Evolutionary conservation across 2,797 vertebrate genomes (phyloP), one percentile per base, ranked within the genome.

Genomic region (Phataginus tetradactyla): DNA sequence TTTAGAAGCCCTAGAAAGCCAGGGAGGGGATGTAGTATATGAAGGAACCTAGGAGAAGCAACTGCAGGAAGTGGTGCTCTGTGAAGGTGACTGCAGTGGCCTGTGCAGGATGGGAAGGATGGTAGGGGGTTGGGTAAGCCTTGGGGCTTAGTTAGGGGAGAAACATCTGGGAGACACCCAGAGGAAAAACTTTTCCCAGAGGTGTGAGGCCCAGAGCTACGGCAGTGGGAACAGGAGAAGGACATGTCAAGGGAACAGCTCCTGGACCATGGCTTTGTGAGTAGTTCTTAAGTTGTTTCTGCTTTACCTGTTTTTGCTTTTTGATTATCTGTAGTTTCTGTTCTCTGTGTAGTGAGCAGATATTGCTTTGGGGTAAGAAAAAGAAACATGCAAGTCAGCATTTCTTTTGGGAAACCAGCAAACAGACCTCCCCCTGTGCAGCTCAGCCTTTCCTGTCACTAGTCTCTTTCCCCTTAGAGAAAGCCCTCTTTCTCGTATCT

Each of bases 361-460:
- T 37, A 94, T 5, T 53, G 83, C 83, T 86, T 77, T 75, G 91
- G 61, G 85, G 83, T 86, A 86, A 86, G 91, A 87, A 84, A 91
- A 83, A 93, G 63, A 81, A 81, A 92, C 23, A 81, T 3, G 69
- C 32, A 34, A 61, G 75, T 90, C 59, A 86, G 85, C 91, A 79
- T 63, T 97, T 96, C 80, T 94, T 96, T 55, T 90, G 87, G 80
- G 63, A 92, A 95, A 59, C 39, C 59, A 37, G 66, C 59, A 39
- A 20, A 71, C 29, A 13, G 39, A 42, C 37, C 42, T 37, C 68
- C 23, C n/a, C n/a, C 51, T 90, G 3, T 53, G 71, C 20, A 27
- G 39, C 63, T 83, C 63, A 68, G 84, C 25, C 71, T 37, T 72
- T 92, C 68, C 59, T 71, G 72, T 49, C 8, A 5, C 18, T 68